These are phyloP conservation scores for Xenopus petersii DNA, from an alignment of 2,797 vertebrate species.

Conservation along the genomic window DNA sequence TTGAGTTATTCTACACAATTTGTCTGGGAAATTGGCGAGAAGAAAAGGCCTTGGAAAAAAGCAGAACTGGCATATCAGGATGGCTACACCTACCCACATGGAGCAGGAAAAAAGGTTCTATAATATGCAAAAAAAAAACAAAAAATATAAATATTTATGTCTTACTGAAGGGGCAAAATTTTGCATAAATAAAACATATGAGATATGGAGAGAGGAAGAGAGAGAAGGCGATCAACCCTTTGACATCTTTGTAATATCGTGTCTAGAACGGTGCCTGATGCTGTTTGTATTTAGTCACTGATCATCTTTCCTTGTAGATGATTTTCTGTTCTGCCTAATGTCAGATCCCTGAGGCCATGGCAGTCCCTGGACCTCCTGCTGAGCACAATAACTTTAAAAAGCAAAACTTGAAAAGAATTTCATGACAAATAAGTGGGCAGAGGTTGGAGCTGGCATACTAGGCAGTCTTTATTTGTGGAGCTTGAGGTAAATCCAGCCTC, in stretches of 20 bases:
- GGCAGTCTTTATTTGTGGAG: no score
- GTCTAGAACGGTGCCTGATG: constrained; percentile 3
- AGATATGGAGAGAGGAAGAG: constrained; percentile 1
- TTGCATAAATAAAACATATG: constrained; percentile 23
- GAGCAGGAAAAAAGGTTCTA: constrained; percentile 10
- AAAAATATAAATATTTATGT: constrained; percentile 39
- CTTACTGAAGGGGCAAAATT: no score
- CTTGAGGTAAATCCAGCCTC: no score
- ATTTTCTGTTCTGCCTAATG: background rate
- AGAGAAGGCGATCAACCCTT: constrained; percentile 8
- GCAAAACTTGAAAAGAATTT: background rate
- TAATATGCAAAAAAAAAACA: constrained; percentile 13
- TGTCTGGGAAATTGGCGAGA: constrained; percentile 31
- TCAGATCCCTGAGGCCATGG: background rate
- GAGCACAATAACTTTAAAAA: background rate
- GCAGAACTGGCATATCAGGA: constrained; percentile 11
- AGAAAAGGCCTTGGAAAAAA: constrained; percentile 30
- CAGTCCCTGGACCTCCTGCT: background rate
- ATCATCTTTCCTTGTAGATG: background rate
- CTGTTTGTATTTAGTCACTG: background rate
- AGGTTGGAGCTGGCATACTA: no score
- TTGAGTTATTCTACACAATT: constrained; percentile 41
- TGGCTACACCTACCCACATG: constrained; percentile 10
- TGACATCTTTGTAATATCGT: constrained; percentile 1
- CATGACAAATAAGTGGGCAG: no score